These are phyloP conservation scores for Caenorhabditis briggsae DNA, from an alignment of 1,140 invertebrate genomes.

Conservation along the genomic window DNA sequence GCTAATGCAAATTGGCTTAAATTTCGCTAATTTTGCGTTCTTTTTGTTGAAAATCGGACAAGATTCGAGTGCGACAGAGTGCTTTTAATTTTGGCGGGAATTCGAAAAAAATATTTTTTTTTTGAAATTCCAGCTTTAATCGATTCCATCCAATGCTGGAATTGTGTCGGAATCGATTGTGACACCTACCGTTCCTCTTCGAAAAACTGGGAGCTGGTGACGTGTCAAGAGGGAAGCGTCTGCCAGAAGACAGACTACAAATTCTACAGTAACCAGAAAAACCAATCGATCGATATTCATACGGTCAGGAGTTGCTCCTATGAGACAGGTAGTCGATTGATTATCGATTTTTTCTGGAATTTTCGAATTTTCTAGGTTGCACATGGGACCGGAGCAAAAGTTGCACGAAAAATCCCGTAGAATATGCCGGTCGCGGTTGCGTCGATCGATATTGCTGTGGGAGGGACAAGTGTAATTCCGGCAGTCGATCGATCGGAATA, in stretches of 20 bases:
- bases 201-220: constrained; percentile 36
- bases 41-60: too few species aligned
- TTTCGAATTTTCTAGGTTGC: background rate
- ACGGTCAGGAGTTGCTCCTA: constrained; percentile 37
- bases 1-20: too few species aligned
- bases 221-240: constrained; percentile 26
- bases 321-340: background rate
- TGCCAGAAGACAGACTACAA: constrained; percentile 28
- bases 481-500: too few species aligned
- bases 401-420: background rate
- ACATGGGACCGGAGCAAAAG: constrained; percentile 8
- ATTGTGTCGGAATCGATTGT: constrained; percentile 22
- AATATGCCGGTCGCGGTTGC: constrained; percentile 18
- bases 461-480: constrained; percentile 31
- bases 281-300: background rate
- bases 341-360: too few species aligned
- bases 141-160: constrained; percentile 21
- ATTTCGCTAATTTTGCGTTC: too few species aligned
- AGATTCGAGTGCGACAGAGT: too few species aligned
- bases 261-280: constrained; percentile 42
- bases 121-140: background rate
- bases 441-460: constrained; percentile 7
- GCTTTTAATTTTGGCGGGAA: too few species aligned
- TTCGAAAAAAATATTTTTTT: background rate
- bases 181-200: background rate